Percentiles rank a stretch among this genome's conserved stretches.
Conservation (phyloP, 1,140 invertebrate genomes). For the Procambarus virginalis region DNA sequence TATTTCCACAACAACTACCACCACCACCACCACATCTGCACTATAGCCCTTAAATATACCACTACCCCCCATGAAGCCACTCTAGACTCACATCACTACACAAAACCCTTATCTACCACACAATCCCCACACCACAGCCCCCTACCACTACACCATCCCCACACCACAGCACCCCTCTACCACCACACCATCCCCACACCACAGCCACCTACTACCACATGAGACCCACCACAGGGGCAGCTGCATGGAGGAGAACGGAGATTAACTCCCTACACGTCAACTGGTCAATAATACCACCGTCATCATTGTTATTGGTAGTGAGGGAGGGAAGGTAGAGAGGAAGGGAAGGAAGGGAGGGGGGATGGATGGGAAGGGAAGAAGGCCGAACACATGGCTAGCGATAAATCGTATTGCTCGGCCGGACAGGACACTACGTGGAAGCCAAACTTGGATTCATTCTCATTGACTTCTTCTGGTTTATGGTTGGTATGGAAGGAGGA, state of each 20-base stretch:
- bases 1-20: background rate
- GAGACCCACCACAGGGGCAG: background rate
- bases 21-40: background rate
- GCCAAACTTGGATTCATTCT: too few relatives aligned
- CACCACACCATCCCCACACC: background rate
- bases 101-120: background rate
- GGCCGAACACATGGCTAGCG: background rate
- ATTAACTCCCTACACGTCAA: constrained; percentile 9
- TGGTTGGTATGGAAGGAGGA: too few relatives aligned
- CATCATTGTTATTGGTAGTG: background rate
- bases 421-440: too few relatives aligned
- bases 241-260: background rate
- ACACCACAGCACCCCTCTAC: background rate
- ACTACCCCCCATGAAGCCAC: background rate
- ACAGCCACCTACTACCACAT: background rate
- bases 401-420: background rate
- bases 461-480: too few relatives aligned
- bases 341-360: background rate
- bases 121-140: background rate
- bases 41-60: background rate
- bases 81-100: background rate
- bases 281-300: background rate
- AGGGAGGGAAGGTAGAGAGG: background rate
- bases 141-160: background rate
- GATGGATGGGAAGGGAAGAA: background rate